Conservation (phyloP, 2,113 vertebrate species). For the Bungarus multicinctus region DNA sequence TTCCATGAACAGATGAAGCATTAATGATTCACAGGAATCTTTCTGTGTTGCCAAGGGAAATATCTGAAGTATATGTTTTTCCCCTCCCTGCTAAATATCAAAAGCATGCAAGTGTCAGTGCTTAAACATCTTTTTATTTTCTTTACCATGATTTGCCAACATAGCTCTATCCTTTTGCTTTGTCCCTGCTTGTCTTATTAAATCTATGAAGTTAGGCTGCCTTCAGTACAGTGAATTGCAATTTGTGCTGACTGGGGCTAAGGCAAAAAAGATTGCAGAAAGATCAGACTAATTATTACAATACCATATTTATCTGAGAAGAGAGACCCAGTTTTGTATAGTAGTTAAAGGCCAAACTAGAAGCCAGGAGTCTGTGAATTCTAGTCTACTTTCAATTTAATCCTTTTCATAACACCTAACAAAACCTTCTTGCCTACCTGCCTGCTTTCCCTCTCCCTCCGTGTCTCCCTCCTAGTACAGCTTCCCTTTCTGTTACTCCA, state of each 20-base stretch:
- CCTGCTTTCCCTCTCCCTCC: neutral
- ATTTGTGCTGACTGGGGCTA: neutral
- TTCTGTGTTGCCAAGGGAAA: neutral
- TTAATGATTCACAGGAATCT: neutral
- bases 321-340: neutral
- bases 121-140: neutral
- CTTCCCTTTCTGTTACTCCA: neutral
- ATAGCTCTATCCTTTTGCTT: neutral
- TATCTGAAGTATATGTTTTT: too few species aligned
- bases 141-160: neutral
- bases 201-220: neutral
- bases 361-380: neutral
- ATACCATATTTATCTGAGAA: neutral
- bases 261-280: neutral
- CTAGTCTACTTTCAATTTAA: neutral
- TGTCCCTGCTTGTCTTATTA: neutral
- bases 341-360: neutral
- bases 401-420: neutral
- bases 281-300: neutral
- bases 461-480: neutral
- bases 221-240: neutral
- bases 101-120: neutral
- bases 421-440: neutral
- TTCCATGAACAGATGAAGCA: neutral
- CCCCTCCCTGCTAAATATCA: neutral